phyloP scores from a whole-genome alignment of 1,140 invertebrate genomes.

The Pseudoatta argentina region DNA sequence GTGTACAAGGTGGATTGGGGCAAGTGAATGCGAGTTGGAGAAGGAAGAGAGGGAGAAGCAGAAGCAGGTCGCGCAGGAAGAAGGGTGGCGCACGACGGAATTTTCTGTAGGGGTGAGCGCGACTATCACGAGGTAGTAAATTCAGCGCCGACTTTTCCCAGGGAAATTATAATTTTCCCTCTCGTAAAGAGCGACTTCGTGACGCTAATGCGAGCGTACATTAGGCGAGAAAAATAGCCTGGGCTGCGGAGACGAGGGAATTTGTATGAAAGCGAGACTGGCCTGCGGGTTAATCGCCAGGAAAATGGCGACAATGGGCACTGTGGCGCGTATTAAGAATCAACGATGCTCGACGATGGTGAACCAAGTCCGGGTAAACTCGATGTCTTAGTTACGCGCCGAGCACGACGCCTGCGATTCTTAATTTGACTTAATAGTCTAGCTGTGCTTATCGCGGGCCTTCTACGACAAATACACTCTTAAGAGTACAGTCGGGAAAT shows the following conservation, averaged over 20 bases:
- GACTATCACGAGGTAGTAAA: constrained; percentile 81
- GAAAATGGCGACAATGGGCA: constrained; percentile 82
- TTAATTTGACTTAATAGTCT: constrained; percentile 45
- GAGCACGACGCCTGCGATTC: constrained; percentile 23
- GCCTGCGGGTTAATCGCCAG: constrained; percentile 81
- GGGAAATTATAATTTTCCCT: constrained; percentile 84
- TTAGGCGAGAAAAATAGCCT: constrained; percentile 84
- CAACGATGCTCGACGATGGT: constrained; percentile 61
- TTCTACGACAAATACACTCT: neutral
- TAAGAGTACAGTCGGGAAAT: neutral
- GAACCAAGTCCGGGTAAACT: constrained; percentile 7
- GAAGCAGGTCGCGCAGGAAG: constrained; percentile 1
- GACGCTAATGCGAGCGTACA: constrained; percentile 84
- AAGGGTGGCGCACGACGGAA: constrained; percentile 19
- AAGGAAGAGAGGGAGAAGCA: neutral
- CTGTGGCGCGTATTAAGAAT: constrained; percentile 72
- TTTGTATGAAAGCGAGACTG: constrained; percentile 77
- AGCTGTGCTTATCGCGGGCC: neutral
- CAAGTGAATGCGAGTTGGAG: neutral
- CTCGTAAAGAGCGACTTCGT: constrained; percentile 81
- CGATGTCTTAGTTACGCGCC: constrained; percentile 54
- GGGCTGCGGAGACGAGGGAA: constrained; percentile 72
- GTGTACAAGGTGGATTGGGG: constrained; percentile 36
- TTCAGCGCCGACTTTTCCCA: constrained; percentile 80
- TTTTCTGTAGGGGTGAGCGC: constrained; percentile 62